These are phyloP conservation scores for Agriotes lineatus DNA, from an alignment of 2,888 invertebrate species.

Conservation along the genomic window DNA sequence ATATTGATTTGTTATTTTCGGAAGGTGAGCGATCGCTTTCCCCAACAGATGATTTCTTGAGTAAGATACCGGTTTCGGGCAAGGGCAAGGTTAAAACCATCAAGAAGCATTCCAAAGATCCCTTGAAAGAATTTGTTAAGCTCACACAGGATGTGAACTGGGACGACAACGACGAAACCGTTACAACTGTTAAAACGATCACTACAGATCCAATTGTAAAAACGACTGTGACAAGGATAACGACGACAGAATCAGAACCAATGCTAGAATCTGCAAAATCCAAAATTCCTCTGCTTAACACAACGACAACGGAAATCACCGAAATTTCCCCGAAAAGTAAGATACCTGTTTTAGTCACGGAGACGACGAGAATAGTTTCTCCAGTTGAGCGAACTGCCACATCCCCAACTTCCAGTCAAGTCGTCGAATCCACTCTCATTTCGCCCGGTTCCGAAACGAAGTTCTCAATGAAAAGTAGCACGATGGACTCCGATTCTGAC, in stretches of 20 bases:
- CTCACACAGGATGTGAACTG: conserved; percentile 65
- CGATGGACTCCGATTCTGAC: conserved; percentile 66
- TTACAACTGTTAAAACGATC: conserved; percentile 37
- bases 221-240: conserved; percentile 62
- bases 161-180: conserved; percentile 56
- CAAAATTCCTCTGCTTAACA: conserved; percentile 55
- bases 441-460: conserved; percentile 58
- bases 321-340: conserved; percentile 62
- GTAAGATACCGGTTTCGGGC: conserved; percentile 63
- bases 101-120: conserved; percentile 68
- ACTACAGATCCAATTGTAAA: conserved; percentile 58
- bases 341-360: conserved; percentile 65
- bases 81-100: conserved; percentile 67
- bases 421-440: conserved; percentile 55
- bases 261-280: conserved; percentile 47
- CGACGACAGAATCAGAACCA: conserved; percentile 42
- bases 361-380: conserved; percentile 57
- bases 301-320: conserved; percentile 45
- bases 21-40: conserved; percentile 51
- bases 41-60: conserved; percentile 60
- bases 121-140: conserved; percentile 65
- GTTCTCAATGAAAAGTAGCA: conserved; percentile 58
- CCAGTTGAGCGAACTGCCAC: conserved; percentile 53
- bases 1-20: conserved; percentile 52
- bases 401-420: conserved; percentile 49